Percentiles rank a stretch among this genome's conserved stretches.
Evolutionary conservation across 2,113 vertebrate species (phyloP).

Genomic region (Indicator maculatus): DNA sequence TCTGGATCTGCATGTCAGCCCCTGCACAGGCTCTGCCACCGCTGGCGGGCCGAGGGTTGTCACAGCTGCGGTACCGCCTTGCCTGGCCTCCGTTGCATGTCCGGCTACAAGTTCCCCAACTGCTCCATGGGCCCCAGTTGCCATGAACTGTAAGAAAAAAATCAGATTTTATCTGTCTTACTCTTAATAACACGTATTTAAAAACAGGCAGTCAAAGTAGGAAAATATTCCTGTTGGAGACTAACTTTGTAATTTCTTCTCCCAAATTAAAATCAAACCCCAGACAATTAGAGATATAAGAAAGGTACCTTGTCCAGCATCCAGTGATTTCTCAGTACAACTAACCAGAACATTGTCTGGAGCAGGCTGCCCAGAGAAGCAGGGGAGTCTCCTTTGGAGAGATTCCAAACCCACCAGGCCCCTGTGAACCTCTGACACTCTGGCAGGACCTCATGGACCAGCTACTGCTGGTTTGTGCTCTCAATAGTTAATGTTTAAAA

Average conservation of each 20-base stretch:
- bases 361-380: no score
- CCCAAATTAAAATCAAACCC: background rate
- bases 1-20: constrained; percentile 88
- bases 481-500: background rate
- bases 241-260: background rate
- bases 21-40: constrained; percentile 91
- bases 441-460: background rate
- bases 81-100: constrained; percentile 89
- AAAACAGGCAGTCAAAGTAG: background rate
- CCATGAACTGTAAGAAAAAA: constrained; percentile 81
- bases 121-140: constrained; percentile 91
- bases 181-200: background rate
- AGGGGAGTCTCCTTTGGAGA: no score
- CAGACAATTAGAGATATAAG: background rate
- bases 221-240: background rate
- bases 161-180: background rate
- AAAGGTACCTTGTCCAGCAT: background rate
- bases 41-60: constrained; percentile 85
- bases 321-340: background rate
- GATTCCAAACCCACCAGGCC: no score
- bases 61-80: constrained; percentile 88
- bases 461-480: background rate
- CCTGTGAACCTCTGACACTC: background rate
- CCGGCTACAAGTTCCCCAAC: constrained; percentile 92
- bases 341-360: background rate